These are phyloP conservation scores for Platycheirus albimanus DNA, from an alignment of 2,888 invertebrate species.

Conservation along the genomic window DNA sequence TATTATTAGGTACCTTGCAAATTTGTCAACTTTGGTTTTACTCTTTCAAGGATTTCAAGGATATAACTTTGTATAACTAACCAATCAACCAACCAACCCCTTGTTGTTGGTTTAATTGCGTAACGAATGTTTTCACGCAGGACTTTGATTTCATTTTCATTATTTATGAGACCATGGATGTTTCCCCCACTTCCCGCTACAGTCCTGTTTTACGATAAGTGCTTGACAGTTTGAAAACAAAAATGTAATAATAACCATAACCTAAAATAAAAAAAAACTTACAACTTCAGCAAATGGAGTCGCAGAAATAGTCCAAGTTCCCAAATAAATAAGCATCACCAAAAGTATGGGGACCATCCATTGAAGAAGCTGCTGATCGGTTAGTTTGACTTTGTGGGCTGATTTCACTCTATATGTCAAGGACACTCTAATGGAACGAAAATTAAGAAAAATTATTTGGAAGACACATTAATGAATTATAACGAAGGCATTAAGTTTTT, in stretches of 20 bases:
- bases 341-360: conserved; percentile 97
- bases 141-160: conserved; percentile 44
- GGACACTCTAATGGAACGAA: conserved; percentile 87
- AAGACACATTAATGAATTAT: conserved; percentile 3
- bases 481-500: neutral
- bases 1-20: conserved; percentile 24
- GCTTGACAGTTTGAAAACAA: neutral
- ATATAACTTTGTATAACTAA: too few relatives aligned
- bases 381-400: conserved; percentile 95
- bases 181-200: neutral
- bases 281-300: conserved; percentile 92
- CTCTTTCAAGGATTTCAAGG: neutral
- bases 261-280: conserved; percentile 78
- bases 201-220: neutral
- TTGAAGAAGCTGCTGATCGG: conserved; percentile 95
- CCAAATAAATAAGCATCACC: conserved; percentile 93
- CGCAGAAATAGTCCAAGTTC: conserved; percentile 95
- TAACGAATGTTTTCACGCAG: conserved; percentile 17
- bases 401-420: conserved; percentile 96
- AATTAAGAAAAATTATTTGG: conserved; percentile 47
- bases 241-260: neutral
- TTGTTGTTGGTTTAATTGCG: conserved; percentile 13
- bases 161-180: conserved; percentile 7
- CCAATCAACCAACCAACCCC: conserved; percentile 3
- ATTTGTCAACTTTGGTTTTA: conserved; percentile 27